Evolutionary conservation across 2,888 invertebrate species (phyloP).

Genomic region (Leptopilina myrica): DNA sequence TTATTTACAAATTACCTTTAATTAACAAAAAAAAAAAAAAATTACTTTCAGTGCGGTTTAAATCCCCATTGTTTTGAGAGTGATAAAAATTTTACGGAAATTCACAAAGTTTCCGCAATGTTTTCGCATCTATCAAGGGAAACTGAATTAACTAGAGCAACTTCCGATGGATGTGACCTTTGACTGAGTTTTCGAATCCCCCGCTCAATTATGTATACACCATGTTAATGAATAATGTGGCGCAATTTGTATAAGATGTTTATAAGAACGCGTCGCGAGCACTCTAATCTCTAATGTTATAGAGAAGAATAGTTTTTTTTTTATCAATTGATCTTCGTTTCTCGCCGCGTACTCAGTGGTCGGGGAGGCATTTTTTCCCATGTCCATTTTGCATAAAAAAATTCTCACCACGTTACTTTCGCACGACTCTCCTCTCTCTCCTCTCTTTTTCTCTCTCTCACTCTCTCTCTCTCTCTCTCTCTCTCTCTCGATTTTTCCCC

Average conservation of each 20-base stretch:
- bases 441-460: no score
- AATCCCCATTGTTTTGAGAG: no score
- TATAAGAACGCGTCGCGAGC: not conserved
- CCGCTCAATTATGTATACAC: conserved; percentile 4
- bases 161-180: conserved; percentile 4
- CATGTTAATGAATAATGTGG: conserved; percentile 24
- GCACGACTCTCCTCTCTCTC: conserved; percentile 64
- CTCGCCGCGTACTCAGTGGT: conserved; percentile 52
- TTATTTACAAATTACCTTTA: no score
- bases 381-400: conserved; percentile 76
- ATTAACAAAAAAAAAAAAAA: no score
- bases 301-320: conserved; percentile 22
- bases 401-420: conserved; percentile 72
- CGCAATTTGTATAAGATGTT: conserved; percentile 26
- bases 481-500: not conserved
- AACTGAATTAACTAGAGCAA: not conserved
- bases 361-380: conserved; percentile 70
- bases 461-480: no score
- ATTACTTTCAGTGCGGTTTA: no score
- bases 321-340: conserved; percentile 39
- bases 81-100: no score
- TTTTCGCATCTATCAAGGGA: no score
- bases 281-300: not conserved
- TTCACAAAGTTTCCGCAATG: no score
- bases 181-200: not conserved